Conservation (phyloP, 2,797 vertebrate genomes). For the Hydrocynus forskahlii region DNA sequence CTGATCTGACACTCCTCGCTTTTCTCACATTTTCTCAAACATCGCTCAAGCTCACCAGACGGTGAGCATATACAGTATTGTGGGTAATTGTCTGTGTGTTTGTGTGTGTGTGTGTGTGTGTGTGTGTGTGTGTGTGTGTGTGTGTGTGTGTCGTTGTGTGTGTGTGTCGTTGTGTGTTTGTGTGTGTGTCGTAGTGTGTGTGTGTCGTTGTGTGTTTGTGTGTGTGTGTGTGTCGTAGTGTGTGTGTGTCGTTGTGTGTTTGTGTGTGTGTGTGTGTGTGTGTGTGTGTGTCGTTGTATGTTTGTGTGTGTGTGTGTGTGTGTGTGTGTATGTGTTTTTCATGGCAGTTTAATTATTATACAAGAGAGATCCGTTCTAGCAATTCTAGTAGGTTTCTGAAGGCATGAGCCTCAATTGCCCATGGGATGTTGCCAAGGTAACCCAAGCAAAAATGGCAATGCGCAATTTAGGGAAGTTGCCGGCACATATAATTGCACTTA, state of each 20-base stretch:
- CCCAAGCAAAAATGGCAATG: constrained; percentile 25
- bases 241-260: too few species aligned
- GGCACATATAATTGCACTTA: constrained; percentile 31
- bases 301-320: too few species aligned
- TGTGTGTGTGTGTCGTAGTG: too few species aligned
- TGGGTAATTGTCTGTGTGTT: not conserved
- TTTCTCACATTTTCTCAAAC: not conserved
- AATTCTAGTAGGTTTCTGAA: constrained; percentile 15
- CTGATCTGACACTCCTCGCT: not conserved
- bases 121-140: too few species aligned
- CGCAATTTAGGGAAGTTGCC: constrained; percentile 19
- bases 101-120: too few species aligned
- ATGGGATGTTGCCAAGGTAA: constrained; percentile 43
- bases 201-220: too few species aligned
- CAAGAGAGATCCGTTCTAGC: not conserved
- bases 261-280: too few species aligned
- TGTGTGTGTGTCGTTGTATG: too few species aligned
- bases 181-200: too few species aligned
- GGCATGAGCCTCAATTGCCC: constrained; percentile 9
- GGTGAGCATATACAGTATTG: not conserved
- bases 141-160: too few species aligned
- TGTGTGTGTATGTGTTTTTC: too few species aligned
- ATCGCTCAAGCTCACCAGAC: not conserved
- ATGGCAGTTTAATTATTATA: not conserved
- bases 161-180: too few species aligned